Evolutionary conservation across 2,113 vertebrate genomes (phyloP).

Genomic region (Mesitornis unicolor): DNA sequence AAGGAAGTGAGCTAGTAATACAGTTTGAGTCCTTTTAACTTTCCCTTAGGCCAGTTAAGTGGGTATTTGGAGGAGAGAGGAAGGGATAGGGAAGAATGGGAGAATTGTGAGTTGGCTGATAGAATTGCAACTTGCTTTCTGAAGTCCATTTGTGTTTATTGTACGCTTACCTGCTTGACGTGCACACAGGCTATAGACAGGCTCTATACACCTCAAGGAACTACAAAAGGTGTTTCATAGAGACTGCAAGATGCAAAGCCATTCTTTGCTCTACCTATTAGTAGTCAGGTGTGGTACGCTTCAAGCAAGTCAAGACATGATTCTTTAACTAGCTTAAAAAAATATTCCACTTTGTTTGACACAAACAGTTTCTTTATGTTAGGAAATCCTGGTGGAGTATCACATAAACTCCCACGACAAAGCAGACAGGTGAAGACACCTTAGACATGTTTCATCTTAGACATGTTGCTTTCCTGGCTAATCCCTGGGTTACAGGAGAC

Average conservation of each 20-base stretch:
- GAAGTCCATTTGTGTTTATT: neutral
- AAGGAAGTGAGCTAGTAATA: neutral
- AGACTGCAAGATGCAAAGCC: neutral
- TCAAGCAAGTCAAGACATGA: conserved; percentile 44
- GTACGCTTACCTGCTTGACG: accelerated
- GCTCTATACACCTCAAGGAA: neutral
- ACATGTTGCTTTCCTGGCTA: neutral
- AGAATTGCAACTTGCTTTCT: neutral
- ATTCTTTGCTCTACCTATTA: neutral
- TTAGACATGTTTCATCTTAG: neutral
- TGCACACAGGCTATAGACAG: neutral
- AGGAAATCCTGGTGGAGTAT: conserved; percentile 65
- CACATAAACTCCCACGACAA: conserved; percentile 45
- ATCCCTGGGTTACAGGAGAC: neutral
- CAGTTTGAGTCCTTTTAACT: neutral
- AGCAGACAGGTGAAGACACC: conserved; percentile 34
- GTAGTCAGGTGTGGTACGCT: conserved; percentile 22
- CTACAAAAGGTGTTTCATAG: neutral
- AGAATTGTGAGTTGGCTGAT: neutral
- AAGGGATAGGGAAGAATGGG: neutral
- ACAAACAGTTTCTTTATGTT: conserved; percentile 47
- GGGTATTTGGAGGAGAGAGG: neutral
- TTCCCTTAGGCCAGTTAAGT: neutral
- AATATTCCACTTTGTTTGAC: conserved; percentile 39
- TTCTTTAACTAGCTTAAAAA: neutral